Base-by-base conservation (phyloP, 2,797 vertebrate genomes). In the Brachyalestes nurse region DNA sequence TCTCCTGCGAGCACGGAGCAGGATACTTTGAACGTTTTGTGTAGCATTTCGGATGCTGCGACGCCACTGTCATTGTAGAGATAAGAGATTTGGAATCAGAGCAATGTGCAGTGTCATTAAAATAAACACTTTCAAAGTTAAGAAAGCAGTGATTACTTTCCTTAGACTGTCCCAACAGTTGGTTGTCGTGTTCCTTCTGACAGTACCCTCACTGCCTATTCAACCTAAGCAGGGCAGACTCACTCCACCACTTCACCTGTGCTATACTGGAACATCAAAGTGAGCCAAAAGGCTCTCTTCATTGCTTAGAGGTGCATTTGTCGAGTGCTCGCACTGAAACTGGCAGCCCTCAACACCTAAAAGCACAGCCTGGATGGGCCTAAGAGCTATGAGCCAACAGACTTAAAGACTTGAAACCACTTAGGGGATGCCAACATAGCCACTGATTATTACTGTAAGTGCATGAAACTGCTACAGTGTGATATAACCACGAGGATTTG, bases 311-410 rank as follows among this genome's bases (percentile, higher is more conserved):
- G 72, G 61, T 45, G n/a, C 51, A 58, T 80, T 74, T 58, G 64
- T 3, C 16, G 17, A 74, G 57, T 71, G 66, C 80, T 61, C 25
- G 10, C 69, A 8, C 40, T 77, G 3, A 66, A 65, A 53, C 38
- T 77, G 60, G 75, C 64, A 77, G 34, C 51, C 21, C 8, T 77
- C 34, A 28, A 73, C 42, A 72, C 25, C 16, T 71, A 71, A 72
- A 81, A 78, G 81, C 71, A 81, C 71, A 82, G 61, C 58, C 77
- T 73, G 58, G 66, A 80, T 73, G 78, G 70, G 14, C 60, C 64
- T 23, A 62, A 72, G 69, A 77, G 69, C 67, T 66, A 77, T 49
- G 17, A 66, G 80, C 34, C 58, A 72, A 76, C 55, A 81, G 65
- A 81, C 71, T 19, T n/a, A 69, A 6, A 55, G 72, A 60, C 57